Percentiles rank a stretch among this genome's conserved stretches.
These are phyloP conservation scores for Zygothrica quintamaculata DNA, from an alignment of 2,888 invertebrate genomes.

Conservation along the genomic window DNA sequence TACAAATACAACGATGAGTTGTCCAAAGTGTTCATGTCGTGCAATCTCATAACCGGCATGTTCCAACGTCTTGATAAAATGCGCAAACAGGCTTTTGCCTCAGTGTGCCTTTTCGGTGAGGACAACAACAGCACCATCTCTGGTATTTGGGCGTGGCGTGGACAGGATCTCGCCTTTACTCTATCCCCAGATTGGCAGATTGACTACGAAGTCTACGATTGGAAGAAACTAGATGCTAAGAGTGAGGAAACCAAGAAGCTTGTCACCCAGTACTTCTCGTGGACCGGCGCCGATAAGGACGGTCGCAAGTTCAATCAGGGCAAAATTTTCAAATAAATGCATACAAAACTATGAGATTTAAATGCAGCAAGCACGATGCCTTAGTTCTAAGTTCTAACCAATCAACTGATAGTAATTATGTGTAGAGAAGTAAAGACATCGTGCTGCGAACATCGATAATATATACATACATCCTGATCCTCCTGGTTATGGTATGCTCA, in stretches of 20 bases:
- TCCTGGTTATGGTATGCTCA: constrained; percentile 52
- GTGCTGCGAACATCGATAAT: constrained; percentile 55
- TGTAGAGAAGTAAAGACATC: constrained; percentile 48
- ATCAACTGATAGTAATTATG: constrained; percentile 46
- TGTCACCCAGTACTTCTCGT: constrained; percentile 95
- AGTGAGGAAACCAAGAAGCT: constrained; percentile 92
- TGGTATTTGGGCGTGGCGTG: constrained; percentile 99
- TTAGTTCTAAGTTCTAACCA: constrained; percentile 64
- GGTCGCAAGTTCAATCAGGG: constrained; percentile 99
- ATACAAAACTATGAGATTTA: constrained; percentile 58
- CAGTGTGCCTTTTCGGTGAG: constrained; percentile 95
- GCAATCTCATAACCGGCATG: constrained; percentile 99
- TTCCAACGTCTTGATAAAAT: constrained; percentile 99
- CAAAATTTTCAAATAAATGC: constrained; percentile 96
- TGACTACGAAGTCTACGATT: constrained; percentile 97
- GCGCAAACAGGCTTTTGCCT: constrained; percentile 98
- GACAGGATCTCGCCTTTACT: constrained; percentile 96
- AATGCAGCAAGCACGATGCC: constrained; percentile 52
- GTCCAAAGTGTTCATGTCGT: constrained; percentile 97
- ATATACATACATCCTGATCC: constrained; percentile 32
- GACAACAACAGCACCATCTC: constrained; percentile 97
- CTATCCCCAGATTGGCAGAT: constrained; percentile 97
- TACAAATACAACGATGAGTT: constrained; percentile 98
- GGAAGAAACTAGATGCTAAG: constrained; percentile 95
- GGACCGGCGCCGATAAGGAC: constrained; percentile 93